Base-by-base conservation (phyloP, 2,113 vertebrate genomes). In the Xiphias gladius region DNA sequence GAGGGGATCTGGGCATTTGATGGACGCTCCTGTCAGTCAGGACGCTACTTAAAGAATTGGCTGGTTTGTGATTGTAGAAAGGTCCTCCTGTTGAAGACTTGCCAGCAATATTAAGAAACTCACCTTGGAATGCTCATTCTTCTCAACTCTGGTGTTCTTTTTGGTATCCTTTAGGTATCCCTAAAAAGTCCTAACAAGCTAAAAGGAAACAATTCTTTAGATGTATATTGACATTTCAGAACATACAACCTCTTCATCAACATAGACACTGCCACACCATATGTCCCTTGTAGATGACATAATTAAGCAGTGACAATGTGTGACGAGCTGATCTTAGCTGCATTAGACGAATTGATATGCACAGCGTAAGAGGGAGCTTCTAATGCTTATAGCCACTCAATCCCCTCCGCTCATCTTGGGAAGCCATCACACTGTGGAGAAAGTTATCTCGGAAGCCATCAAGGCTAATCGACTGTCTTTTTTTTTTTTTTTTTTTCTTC, bases 331-430 rank as follows among this genome's bases (percentile, higher is more conserved):
- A 92, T 88, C 83, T 62, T 73, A 62, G 85, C 84, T 79, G 74
- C 89, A 87, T 89, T 89, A 84, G 80, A 82, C 76, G 69, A 92
- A 93, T 92, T 91, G 91, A 93, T 92, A 93, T 93, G 90, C 90
- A 79, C 63, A 20, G 79, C 17, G 83, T 88, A 84, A 88, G 90
- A 91, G 76, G 81, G 57, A 82, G 80, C 88, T 83, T 76, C 73
- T 86, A 88, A 89, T 82, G 76, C 71, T 78, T 85, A 84, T 80
- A 85, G 82, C 79, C 76, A 86, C 89, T 91, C 75, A 32, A 20
- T 85, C 57, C 30, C 32, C 55, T 80, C 61, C 2, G 12, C 86
- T 84, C 82, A 73, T 87, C 80, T 91, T 63, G 41, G 76, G 69
- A 80, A 79, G 70, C 75, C 64, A 84, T 89, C 75, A 76, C 74